These are phyloP conservation scores for Pelagia noctiluca DNA, from an alignment of 30 jellyfish, hydroid and myxozoan species.

Conservation along the genomic window DNA sequence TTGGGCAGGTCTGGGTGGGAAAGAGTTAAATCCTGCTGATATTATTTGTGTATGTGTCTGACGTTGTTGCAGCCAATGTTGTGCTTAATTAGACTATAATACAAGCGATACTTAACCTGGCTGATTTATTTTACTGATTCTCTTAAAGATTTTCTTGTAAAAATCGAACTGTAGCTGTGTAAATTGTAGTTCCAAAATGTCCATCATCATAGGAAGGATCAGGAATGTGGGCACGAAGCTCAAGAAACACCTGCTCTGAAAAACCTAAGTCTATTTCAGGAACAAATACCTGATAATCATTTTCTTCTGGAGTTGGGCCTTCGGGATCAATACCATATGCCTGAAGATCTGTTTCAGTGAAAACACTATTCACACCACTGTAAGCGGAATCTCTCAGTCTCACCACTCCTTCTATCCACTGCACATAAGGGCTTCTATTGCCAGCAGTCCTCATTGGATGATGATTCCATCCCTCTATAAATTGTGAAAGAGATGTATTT, in stretches of 20 bases:
- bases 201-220: slow-evolving; percentile 9
- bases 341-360: neutral
- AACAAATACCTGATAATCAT: slow-evolving; percentile 25
- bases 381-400: neutral
- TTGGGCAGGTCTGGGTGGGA: too few species aligned
- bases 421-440: slow-evolving; percentile 19
- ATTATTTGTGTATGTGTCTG: too few species aligned
- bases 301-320: slow-evolving; percentile 6
- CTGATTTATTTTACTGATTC: neutral
- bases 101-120: too few species aligned
- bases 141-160: neutral
- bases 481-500: slow-evolving; percentile 2
- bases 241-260: neutral
- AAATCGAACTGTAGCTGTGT: neutral
- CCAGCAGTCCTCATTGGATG: slow-evolving; percentile 18
- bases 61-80: too few species aligned
- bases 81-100: too few species aligned
- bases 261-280: slow-evolving; percentile 7
- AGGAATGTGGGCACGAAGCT: neutral
- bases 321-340: neutral
- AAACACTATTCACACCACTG: neutral
- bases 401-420: slow-evolving; percentile 18
- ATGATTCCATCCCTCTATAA: slow-evolving; percentile 10
- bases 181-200: neutral
- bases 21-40: too few species aligned